Evolutionary conservation across 2,797 vertebrate genomes (phyloP).

Genomic region (Tokudaia tokunoshimensis): DNA sequence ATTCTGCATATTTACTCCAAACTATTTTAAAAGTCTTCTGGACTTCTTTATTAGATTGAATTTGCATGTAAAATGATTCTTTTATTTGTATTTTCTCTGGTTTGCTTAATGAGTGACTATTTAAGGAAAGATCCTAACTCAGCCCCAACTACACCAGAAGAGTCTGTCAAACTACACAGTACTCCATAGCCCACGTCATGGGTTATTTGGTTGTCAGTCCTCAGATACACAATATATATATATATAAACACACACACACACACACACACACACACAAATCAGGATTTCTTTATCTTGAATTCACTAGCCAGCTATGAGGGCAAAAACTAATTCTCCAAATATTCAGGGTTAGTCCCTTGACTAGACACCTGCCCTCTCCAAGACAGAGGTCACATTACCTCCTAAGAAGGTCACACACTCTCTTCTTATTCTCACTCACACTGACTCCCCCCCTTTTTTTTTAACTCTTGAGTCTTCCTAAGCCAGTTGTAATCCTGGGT

Average conservation of each 20-base stretch:
- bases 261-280: too few relatives aligned
- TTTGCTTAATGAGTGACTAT: neutral
- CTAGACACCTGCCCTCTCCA: neutral
- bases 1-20: neutral
- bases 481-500: neutral
- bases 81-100: neutral
- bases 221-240: neutral
- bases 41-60: neutral
- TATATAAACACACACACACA: too few relatives aligned
- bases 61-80: neutral
- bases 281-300: conserved; percentile 27
- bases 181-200: neutral
- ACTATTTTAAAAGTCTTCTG: neutral
- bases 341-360: neutral
- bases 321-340: conserved; percentile 33
- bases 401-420: neutral
- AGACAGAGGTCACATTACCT: neutral
- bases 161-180: neutral
- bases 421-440: neutral
- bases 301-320: neutral
- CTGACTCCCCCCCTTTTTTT: neutral
- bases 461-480: neutral
- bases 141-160: neutral
- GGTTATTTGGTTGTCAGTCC: neutral
- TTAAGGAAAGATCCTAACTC: neutral